Evolutionary conservation across 2,113 vertebrate genomes (phyloP).

Genomic region (Gila orcuttii): DNA sequence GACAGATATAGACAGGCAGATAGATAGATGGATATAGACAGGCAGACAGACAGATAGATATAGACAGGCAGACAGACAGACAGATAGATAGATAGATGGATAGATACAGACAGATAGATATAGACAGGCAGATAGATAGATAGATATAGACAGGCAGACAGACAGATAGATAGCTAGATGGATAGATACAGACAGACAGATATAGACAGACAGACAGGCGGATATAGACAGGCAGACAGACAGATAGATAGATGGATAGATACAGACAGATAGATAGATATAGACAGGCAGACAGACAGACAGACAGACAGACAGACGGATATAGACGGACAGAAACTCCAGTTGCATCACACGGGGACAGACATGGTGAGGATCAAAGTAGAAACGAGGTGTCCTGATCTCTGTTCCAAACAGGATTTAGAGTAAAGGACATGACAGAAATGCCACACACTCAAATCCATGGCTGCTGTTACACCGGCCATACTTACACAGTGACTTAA

Average conservation of each 20-base stretch:
- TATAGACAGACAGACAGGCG: neutral
- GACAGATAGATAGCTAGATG: neutral
- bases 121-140: neutral
- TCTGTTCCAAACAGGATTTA: conserved; percentile 38
- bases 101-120: neutral
- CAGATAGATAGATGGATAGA: too few species aligned
- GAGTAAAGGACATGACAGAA: conserved; percentile 15
- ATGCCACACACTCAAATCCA: neutral
- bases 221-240: neutral
- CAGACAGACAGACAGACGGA: neutral
- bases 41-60: neutral
- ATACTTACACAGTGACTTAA: conserved; percentile 17
- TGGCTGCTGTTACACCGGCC: neutral
- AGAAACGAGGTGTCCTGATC: neutral
- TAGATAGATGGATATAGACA: neutral
- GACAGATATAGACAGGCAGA: neutral
- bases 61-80: neutral
- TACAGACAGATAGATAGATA: too few species aligned
- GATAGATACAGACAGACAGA: neutral
- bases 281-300: neutral
- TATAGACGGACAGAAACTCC: neutral
- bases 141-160: neutral
- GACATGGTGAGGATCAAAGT: conserved; percentile 25
- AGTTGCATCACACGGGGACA: neutral
- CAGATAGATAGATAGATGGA: neutral